These are phyloP conservation scores for Catagonus wagneri DNA, from an alignment of 2,113 vertebrate species.

Conservation along the genomic window DNA sequence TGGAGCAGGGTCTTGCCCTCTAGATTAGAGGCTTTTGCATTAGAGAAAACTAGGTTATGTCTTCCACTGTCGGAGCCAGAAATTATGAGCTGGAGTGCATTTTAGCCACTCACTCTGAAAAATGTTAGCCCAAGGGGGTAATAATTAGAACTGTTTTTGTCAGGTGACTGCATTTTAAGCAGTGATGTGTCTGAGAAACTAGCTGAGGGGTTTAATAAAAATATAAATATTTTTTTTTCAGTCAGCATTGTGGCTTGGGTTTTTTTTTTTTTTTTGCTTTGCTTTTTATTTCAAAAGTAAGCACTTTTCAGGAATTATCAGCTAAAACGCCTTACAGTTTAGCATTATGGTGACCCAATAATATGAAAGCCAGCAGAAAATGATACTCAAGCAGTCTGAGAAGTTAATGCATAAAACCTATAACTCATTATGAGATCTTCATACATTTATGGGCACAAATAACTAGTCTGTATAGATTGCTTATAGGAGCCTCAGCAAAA, in stretches of 20 bases:
- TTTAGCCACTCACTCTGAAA: conserved; percentile 90
- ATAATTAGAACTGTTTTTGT: conserved; percentile 91
- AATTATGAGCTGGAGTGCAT: conserved; percentile 89
- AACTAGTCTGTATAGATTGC: not conserved
- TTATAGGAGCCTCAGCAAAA: conserved; percentile 5
- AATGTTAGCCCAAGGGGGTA: conserved; percentile 90
- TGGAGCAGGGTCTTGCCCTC: conserved; percentile 89
- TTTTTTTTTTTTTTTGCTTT: conserved; percentile 85
- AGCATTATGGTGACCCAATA: conserved; percentile 83
- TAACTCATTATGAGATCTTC: conserved; percentile 73
- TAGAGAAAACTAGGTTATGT: conserved; percentile 92
- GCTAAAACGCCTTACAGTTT: conserved; percentile 89
- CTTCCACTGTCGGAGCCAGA: conserved; percentile 89
- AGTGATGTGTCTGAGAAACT: conserved; percentile 90
- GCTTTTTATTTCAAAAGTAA: conserved; percentile 91
- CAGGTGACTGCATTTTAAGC: conserved; percentile 91
- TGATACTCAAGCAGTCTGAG: conserved; percentile 73
- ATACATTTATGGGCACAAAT: conserved; percentile 49
- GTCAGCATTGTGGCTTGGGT: conserved; percentile 88
- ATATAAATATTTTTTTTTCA: conserved; percentile 95
- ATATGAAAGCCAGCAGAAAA: conserved; percentile 84
- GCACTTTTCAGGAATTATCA: conserved; percentile 95
- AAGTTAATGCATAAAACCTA: conserved; percentile 77
- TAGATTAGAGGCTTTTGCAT: conserved; percentile 92
- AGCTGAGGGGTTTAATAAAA: conserved; percentile 93